These are phyloP conservation scores for Holacanthus passer DNA, from an alignment of 2,113 vertebrate genomes.

Conservation along the genomic window DNA sequence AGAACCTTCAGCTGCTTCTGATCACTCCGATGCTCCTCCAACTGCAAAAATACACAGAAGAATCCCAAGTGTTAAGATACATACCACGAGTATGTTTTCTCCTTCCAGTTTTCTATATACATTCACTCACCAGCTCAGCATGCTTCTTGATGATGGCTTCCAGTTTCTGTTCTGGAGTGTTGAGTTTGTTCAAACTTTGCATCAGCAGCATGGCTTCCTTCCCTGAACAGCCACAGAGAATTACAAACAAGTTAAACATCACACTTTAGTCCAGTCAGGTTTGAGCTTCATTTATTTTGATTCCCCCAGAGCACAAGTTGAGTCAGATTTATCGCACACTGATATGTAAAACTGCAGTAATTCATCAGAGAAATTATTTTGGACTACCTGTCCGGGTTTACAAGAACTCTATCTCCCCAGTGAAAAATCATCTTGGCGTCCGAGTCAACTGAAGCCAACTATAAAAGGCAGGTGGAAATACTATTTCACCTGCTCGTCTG, in stretches of 20 bases:
- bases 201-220: conserved; percentile 95
- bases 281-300: background rate
- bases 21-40: conserved; percentile 94
- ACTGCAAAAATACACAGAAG: conserved; percentile 73
- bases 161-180: conserved; percentile 91
- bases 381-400: background rate
- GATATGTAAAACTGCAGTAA: background rate
- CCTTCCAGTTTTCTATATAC: background rate
- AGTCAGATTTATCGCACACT: background rate
- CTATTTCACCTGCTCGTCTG: conserved; percentile 41
- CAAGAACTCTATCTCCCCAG: background rate
- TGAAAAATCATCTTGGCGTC: background rate
- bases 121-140: conserved; percentile 92
- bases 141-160: conserved; percentile 97
- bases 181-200: conserved; percentile 94
- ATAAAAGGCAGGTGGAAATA: conserved; percentile 42
- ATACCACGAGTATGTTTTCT: background rate
- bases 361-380: background rate
- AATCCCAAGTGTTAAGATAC: too few relatives aligned
- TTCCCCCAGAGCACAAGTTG: background rate
- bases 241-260: background rate
- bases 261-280: background rate
- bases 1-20: conserved; percentile 94
- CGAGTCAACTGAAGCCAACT: conserved; percentile 16
- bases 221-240: conserved; percentile 81